Percentiles rank a stretch among this genome's conserved stretches.
Evolutionary conservation across 2,113 vertebrate genomes (phyloP).

Genomic region (Dromaius novaehollandiae): DNA sequence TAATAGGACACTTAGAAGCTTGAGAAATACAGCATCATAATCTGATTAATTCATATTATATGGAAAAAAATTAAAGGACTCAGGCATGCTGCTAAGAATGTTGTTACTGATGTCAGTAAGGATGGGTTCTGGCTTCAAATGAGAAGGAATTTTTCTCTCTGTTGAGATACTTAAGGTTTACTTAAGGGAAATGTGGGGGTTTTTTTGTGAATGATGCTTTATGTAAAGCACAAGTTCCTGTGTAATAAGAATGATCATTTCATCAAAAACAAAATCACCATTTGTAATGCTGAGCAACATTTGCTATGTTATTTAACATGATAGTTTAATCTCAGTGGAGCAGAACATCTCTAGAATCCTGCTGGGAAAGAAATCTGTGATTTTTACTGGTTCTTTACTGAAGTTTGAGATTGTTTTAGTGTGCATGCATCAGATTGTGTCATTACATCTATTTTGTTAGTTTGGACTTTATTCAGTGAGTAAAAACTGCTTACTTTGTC

Average conservation of each 20-base stretch:
- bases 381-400: background rate
- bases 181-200: background rate
- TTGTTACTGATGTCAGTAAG: background rate
- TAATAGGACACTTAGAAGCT: background rate
- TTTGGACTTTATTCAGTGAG: background rate
- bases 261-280: background rate
- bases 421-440: background rate
- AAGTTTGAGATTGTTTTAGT: background rate
- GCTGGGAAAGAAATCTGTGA: background rate
- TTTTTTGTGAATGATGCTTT: background rate
- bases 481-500: background rate
- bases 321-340: background rate
- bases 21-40: background rate
- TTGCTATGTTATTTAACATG: background rate
- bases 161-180: background rate
- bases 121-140: background rate
- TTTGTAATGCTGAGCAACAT: background rate
- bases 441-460: background rate
- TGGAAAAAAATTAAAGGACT: background rate
- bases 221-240: background rate
- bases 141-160: background rate
- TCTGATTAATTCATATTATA: background rate
- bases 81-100: background rate
- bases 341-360: rapidly evolving
- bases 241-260: background rate